phyloP scores from a whole-genome alignment of 2,113 vertebrate genomes.

The Mola mola region DNA sequence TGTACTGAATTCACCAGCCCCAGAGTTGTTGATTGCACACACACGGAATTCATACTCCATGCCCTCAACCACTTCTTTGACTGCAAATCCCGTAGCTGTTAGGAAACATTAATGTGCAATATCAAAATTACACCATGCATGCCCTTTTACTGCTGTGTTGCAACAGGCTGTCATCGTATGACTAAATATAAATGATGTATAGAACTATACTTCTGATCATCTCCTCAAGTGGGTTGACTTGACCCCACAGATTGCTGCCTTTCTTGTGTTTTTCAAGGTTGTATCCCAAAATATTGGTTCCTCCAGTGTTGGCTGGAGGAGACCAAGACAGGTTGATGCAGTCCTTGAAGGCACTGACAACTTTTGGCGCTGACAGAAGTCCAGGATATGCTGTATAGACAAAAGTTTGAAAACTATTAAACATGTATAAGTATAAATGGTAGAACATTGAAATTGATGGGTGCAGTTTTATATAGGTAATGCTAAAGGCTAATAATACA shows the following conservation, averaged over 20 bases:
- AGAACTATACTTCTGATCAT: conserved; percentile 78
- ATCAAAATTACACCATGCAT: background rate
- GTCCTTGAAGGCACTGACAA: conserved; percentile 82
- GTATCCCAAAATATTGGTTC: conserved; percentile 86
- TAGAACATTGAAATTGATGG: too few relatives aligned
- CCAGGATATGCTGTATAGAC: conserved; percentile 83
- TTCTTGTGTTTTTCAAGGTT: conserved; percentile 90
- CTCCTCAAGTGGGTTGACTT: conserved; percentile 73
- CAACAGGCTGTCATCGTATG: background rate
- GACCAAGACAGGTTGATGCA: conserved; percentile 85
- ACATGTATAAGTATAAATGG: too few relatives aligned
- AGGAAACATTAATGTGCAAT: conserved; percentile 3
- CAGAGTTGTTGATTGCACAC: conserved; percentile 87
- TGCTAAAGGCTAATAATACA: too few relatives aligned
- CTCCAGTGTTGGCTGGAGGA: conserved; percentile 81
- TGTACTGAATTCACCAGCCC: conserved; percentile 84
- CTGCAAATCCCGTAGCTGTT: conserved; percentile 81
- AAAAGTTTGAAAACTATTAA: background rate
- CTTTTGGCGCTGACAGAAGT: conserved; percentile 83
- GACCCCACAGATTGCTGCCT: conserved; percentile 86
- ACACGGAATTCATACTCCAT: conserved; percentile 91
- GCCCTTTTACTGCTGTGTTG: background rate
- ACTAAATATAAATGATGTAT: background rate
- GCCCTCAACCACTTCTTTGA: conserved; percentile 84
- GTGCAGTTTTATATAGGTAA: too few relatives aligned